Base-by-base conservation (phyloP, 2,888 invertebrate species). In the Neoscelio sp. region DNA sequence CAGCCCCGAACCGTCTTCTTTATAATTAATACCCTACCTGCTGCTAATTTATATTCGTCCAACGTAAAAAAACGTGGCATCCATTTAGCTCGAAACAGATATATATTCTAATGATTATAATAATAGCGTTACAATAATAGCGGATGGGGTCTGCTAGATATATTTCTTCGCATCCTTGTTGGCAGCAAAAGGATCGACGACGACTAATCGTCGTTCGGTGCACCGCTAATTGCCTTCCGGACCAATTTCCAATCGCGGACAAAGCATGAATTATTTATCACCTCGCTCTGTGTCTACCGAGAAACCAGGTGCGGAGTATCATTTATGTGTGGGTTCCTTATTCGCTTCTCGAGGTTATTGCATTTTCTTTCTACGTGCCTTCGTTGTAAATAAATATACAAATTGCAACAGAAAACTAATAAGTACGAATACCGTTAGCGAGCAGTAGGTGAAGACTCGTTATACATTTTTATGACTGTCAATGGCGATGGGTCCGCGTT, bases 141-240 rank as follows among this genome's bases (percentile, higher is more conserved):
- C n/a, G n/a, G n/a, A n/a, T n/a, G n/a, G n/a, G n/a, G n/a, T n/a
- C n/a, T n/a, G n/a, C n/a, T n/a, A n/a, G n/a, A n/a, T n/a, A n/a
- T n/a, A 38, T 40, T 56, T 30, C 56, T 26, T 40, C 38, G 56
- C 56, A 13, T 50, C 30, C 13, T 28, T 42, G 15, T 26, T 17
- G 1, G 38, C 12, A 23, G 30, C 38, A n/a, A 52, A 38, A 38
- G 10, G 10, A 58, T 28, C 28, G 28, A 17, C 40, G 23, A 20
- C 58, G 40, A 71, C 60, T 80, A 82, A 82, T 79, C 81, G 68
- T 80, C 76, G 76, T 68, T 73, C 52, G 54, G 15, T 71, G 58
- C 33, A 46, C 46, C 58, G 65, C 68, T 82, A 82, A 82, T 83
- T 79, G 79, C 58, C 74, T 83, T 82, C 80, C 80, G 83, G 83